Percentiles rank a stretch among this genome's conserved stretches.
These are phyloP conservation scores for Picus viridis DNA, from an alignment of 2,797 vertebrate genomes.

Conservation along the genomic window DNA sequence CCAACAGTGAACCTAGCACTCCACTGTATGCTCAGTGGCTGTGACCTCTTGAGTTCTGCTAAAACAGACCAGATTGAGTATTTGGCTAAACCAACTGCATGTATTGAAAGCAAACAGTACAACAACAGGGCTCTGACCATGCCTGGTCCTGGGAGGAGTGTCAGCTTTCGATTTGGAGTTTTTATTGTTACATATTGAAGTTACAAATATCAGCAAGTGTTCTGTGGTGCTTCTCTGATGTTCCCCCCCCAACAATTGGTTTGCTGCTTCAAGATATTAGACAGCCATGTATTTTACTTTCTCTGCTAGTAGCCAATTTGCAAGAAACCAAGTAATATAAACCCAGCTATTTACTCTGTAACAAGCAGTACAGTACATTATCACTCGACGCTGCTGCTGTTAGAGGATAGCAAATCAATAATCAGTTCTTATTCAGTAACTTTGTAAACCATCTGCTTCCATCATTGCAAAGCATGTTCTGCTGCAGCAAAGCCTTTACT, in stretches of 20 bases:
- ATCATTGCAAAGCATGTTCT: constrained; percentile 43
- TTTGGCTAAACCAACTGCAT: constrained; percentile 22
- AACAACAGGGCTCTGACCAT: not conserved
- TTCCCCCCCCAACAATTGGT: constrained; percentile 48
- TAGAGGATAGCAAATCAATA: constrained; percentile 77
- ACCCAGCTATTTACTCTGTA: constrained; percentile 77
- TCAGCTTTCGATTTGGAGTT: constrained; percentile 43
- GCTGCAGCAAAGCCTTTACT: constrained; percentile 36
- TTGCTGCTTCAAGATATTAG: constrained; percentile 61
- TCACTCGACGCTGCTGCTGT: constrained; percentile 64
- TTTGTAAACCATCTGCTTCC: constrained; percentile 70
- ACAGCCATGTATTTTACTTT: constrained; percentile 66
- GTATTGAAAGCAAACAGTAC: constrained; percentile 9
- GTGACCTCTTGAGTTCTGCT: not conserved
- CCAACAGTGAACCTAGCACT: not conserved
- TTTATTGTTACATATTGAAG: constrained; percentile 21
- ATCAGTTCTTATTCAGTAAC: constrained; percentile 73
- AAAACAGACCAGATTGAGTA: not conserved
- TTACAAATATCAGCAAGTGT: constrained; percentile 65
- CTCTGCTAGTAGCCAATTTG: constrained; percentile 74
- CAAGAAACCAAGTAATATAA: constrained; percentile 77
- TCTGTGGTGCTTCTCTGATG: constrained; percentile 21
- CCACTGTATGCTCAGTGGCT: not conserved
- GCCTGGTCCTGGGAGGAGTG: constrained; percentile 14
- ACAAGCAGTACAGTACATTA: constrained; percentile 77